Evolutionary conservation across 2,888 invertebrate genomes (phyloP), one percentile per base, ranked within the genome.

Genomic region (Cacoxenus indagator): DNA sequence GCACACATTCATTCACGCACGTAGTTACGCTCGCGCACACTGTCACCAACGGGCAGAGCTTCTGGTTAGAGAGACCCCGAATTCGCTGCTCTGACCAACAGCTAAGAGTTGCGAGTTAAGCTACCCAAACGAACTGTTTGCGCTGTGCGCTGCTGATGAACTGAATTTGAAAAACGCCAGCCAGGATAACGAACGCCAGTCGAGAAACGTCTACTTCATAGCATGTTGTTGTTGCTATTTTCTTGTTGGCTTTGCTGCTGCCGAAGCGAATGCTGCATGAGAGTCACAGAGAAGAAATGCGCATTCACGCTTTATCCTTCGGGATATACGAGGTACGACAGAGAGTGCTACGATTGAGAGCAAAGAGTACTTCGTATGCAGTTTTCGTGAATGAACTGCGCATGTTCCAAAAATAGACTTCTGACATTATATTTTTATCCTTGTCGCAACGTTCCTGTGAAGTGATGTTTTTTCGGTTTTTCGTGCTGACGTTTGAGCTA

Each of bases 141-240:
- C 84, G 82, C 75, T 79, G 85, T 83, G 80, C 80, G 84, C 75
- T 77, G 73, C 73, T 75, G 76, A 73, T 74, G 72, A 73, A 78
- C 78, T 78, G 76, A 78, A 75, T 75, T 62, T 29, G 9, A 4
- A 37, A 1, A 19, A 9, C 51, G 51, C 22, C n/a, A n/a, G 45
- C 45, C 51, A 51, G 51, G 51, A 51, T 22, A 51, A 51, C 19
- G 17, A 51, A 22, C 19, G 1, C 51, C 5, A 51, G 51, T 22
- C 37, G 37, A 37, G 51, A 5, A 51, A 22, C 19, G 51, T 51
- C 51, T 9, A 17, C 19, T 51, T 22, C 24, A 51, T n/a, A 51
- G 51, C 17, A 51, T 51, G 51, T 22, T 17, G 22, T 9, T 17
- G 19, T 22, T 43, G n/a, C n/a, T n/a, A n/a, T n/a, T n/a, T n/a